These are phyloP conservation scores for Ophioninae sp. DNA, from an alignment of 2,888 invertebrate species.

Conservation along the genomic window DNA sequence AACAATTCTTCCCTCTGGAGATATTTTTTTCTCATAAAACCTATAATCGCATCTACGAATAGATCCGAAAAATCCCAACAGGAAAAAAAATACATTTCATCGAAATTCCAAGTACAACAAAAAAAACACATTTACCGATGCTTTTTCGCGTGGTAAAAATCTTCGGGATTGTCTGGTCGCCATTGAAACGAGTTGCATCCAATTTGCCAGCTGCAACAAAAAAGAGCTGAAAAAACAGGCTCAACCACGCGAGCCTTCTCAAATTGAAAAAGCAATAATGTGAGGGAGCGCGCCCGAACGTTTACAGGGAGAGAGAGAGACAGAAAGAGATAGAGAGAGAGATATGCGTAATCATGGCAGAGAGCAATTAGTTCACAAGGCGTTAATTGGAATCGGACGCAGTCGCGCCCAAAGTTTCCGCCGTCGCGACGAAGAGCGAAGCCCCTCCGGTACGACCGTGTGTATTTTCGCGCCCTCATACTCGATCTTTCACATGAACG, in stretches of 20 bases:
- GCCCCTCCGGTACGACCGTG: conserved; percentile 47
- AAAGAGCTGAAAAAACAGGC: background rate
- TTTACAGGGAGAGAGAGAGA: background rate
- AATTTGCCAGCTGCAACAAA: background rate
- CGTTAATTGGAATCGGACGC: conserved; percentile 62
- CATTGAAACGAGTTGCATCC: background rate
- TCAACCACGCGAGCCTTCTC: background rate
- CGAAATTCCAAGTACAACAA: background rate
- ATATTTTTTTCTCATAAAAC: background rate
- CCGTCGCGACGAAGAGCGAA: conserved; percentile 43
- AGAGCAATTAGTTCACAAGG: conserved; percentile 61
- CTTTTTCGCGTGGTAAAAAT: background rate
- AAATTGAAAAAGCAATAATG: background rate
- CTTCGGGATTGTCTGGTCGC: background rate
- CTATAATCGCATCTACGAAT: background rate
- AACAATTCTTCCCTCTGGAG: too few relatives aligned
- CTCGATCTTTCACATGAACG: conserved; percentile 50
- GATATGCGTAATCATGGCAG: conserved; percentile 21
- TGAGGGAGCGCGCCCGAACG: background rate
- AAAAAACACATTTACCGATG: background rate
- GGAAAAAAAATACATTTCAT: background rate
- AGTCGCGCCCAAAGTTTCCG: conserved; percentile 47
- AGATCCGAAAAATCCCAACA: background rate
- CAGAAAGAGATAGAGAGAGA: background rate
- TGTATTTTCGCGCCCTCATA: conserved; percentile 53